Base-by-base conservation (phyloP, 2,113 vertebrate species). In the Aleadryas rufinucha region DNA sequence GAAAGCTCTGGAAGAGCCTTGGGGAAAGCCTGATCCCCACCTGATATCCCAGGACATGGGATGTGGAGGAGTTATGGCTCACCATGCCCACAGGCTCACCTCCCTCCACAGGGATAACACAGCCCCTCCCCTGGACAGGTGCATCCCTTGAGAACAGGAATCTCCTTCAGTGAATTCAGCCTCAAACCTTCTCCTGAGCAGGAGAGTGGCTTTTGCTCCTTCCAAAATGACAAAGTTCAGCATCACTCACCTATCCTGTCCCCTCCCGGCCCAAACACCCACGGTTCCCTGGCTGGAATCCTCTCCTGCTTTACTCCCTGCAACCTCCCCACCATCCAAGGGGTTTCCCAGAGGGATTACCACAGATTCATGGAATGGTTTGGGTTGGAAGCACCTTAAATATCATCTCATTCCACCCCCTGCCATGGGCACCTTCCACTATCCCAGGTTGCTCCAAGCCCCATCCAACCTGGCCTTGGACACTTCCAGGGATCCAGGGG, bases 21-120 rank as follows among this genome's bases (percentile, higher is more conserved):
- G 31, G 49, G 80, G 47, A 89, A 66, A 71, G 39, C 10, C 44
- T n/a, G 21, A 44, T 63, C 71, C 79, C 30, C 21, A 4, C 13
- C 41, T 13, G 41, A 63, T 3, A 26, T 16, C 27, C 17, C 6
- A 24, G 33, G n/a, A 49, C 47, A 54, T 3, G 2, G 35, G 56
- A 1, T 2, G 20, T 11, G 53, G n/a, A 64, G n/a, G 0, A 3
- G 61, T 23, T 27, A 16, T 20, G 0, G 10, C 1, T 0, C 60
- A 41, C 6, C 15, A 60, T 0, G 0, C 33, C 18, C 37, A 16
- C 54, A 24, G 30, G 22, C 23, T 54, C 45, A 33, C 6, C 84
- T n/a, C 13, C 31, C 27, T 30, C 53, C 41, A 18, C 45, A 22
- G 1, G 1, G 2, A 4, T 16, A 84, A 13, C 5, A 1, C 30